Conservation (phyloP, 2,797 vertebrate species). For the Gallinago nigripennis region DNA sequence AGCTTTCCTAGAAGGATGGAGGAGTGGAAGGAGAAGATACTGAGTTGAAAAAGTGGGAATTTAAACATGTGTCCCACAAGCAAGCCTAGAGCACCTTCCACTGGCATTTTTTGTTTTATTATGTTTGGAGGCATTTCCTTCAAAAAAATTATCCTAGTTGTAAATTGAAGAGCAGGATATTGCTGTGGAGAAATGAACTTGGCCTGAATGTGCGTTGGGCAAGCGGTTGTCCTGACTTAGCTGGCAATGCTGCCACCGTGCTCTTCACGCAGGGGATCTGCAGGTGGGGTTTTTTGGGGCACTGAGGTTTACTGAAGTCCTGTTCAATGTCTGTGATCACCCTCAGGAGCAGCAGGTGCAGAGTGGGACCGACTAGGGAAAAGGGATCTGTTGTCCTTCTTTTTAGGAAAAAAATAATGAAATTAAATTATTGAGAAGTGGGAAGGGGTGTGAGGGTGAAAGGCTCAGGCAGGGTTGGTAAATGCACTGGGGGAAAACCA, state of each 20-base stretch:
- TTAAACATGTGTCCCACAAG: background rate
- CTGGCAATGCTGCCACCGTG: background rate
- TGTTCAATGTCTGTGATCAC: background rate
- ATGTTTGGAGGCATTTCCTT: background rate
- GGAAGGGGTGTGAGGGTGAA: background rate
- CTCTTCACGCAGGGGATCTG: background rate
- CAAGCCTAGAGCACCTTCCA: background rate
- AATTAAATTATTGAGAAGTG: background rate
- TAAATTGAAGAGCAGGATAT: background rate
- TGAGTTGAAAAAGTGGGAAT: background rate
- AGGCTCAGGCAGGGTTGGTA: background rate
- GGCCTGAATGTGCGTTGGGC: rapidly evolving
- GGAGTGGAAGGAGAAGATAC: background rate
- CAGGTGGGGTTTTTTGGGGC: background rate
- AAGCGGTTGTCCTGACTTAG: background rate
- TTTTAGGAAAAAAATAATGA: background rate
- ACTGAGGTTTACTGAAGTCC: background rate
- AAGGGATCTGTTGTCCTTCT: background rate
- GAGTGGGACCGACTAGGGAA: background rate
- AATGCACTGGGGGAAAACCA: background rate
- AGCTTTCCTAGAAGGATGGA: background rate
- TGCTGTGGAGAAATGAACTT: background rate
- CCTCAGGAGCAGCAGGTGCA: background rate
- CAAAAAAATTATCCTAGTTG: background rate
- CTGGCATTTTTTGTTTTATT: background rate